Evolutionary conservation across 2,888 invertebrate species (phyloP).

Genomic region (Chaitophorus viminalis): DNA sequence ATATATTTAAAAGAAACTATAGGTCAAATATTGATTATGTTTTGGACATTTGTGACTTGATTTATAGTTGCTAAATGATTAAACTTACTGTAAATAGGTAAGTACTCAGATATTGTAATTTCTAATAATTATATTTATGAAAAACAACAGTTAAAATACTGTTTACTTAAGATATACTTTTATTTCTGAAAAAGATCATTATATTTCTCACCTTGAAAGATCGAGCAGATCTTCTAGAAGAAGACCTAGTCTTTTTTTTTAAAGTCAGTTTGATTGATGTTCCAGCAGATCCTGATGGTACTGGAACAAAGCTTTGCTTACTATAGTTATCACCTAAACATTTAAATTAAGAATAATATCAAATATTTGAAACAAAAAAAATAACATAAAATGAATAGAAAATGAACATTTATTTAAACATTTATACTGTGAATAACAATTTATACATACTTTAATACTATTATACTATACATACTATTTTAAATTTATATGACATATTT

Average conservation of each 20-base stretch:
- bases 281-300: not conserved
- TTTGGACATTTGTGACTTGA: not conserved
- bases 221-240: slow-evolving; percentile 42
- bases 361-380: not conserved
- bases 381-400: too few relatives aligned
- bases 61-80: not conserved
- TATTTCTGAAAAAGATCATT: not conserved
- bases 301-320: not conserved
- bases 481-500: too few relatives aligned
- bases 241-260: slow-evolving; percentile 54
- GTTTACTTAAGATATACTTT: not conserved
- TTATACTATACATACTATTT: too few relatives aligned
- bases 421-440: not conserved
- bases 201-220: slow-evolving; percentile 48
- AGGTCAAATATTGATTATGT: not conserved
- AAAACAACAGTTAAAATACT: too few relatives aligned
- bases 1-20: not conserved
- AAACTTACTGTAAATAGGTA: not conserved
- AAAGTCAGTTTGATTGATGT: slow-evolving; percentile 46
- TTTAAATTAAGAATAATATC: slow-evolving; percentile 12
- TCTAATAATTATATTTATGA: not conserved
- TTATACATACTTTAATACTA: too few relatives aligned
- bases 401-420: too few relatives aligned
- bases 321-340: slow-evolving; percentile 23
- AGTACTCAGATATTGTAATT: not conserved